Base-by-base conservation (phyloP, 2,113 vertebrate genomes). In the Chiloscyllium plagiosum region DNA sequence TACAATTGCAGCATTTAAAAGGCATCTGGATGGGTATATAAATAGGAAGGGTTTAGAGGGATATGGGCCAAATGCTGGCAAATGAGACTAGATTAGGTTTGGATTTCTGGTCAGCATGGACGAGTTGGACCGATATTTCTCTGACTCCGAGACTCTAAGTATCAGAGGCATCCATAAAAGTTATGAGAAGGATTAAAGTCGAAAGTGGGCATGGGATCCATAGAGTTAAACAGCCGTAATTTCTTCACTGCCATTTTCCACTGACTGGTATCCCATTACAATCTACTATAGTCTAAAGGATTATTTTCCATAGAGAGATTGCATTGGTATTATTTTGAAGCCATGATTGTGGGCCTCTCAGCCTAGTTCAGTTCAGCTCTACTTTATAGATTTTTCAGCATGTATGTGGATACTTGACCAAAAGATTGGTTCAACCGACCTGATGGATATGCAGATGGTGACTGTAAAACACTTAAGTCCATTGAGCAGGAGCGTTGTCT, bases 341-440 rank as follows among this genome's bases (percentile, higher is more conserved):
- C 13, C 10, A 6, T 15, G 52, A 90, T 87, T 56, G 61, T 90
- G 87, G 87, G 26, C 87, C 52, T 65, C 4, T n/a, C 33, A 3
- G 52, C 87, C 12, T 56, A n/a, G 87, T 61, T 90, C 52, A 90
- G 61, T 90, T 61, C 52, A 33, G 26, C 26, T 90, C 52, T 61
- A 52, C 87, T 90, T 61, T 90, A 90, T 90, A 61, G 87, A 90
- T 90, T 61, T 90, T 90, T 90, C 87, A n/a, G 26, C 29, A 90
- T 90, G 87, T 90, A 52, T 26, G 61, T 65, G 52, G 87, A 26
- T 56, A 17, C 26, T 8, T 61, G 50, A 90, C 87, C 61, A 52
- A 29, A 29, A 56, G 29, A 61, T 26, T 61, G 87, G 33, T 24
- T 87, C 50, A 22, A 50, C 47, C 52, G 47, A 29, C 52, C 87